phyloP scores from a whole-genome alignment of 2,888 invertebrate species.

The Subacronicta megacephala region DNA sequence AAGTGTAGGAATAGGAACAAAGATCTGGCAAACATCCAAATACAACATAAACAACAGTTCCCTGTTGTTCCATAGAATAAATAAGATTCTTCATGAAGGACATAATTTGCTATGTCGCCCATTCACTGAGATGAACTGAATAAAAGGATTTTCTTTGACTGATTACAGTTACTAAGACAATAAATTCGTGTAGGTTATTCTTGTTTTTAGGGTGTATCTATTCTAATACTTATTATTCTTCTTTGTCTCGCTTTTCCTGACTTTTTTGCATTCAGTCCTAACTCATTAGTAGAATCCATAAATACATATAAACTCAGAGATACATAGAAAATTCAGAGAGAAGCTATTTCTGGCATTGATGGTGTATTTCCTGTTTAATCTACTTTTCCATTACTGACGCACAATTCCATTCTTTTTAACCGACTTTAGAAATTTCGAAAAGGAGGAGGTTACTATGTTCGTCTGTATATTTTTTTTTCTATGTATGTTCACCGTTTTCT shows the following conservation, averaged over 20 bases:
- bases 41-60: slow-evolving; percentile 42
- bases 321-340: no score
- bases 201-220: background rate
- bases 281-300: no score
- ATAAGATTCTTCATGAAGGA: slow-evolving; percentile 30
- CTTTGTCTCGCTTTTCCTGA: background rate
- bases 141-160: slow-evolving; percentile 20
- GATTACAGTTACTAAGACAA: slow-evolving; percentile 9
- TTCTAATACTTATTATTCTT: background rate
- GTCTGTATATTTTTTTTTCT: no score
- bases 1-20: slow-evolving; percentile 37
- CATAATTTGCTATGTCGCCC: slow-evolving; percentile 17
- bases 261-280: no score
- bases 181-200: background rate
- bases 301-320: no score
- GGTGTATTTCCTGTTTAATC: no score
- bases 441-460: no score
- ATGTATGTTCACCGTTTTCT: no score
- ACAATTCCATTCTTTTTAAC: no score
- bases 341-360: no score
- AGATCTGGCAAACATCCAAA: slow-evolving; percentile 54
- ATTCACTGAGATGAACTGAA: slow-evolving; percentile 15
- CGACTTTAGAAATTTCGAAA: no score
- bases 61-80: slow-evolving; percentile 27
- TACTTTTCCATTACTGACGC: no score